A percentile compares a stretch with the other conserved stretches of the same genome.
Conservation (phyloP, 2,113 vertebrate genomes). For the Xyrauchen texanus region DNA sequence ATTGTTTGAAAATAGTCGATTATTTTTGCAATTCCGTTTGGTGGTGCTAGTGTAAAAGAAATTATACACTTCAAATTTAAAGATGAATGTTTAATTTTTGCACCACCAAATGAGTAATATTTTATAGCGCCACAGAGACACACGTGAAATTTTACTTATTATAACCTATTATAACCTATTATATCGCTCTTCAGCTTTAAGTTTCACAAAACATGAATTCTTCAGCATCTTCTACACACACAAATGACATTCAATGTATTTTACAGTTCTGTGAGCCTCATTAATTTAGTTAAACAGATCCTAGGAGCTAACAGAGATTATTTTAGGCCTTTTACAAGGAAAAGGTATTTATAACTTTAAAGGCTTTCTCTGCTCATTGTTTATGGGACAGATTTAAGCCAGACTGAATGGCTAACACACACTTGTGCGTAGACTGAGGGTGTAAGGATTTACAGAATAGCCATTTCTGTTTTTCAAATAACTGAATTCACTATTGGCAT, state of each 20-base stretch:
- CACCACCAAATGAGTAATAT: no score
- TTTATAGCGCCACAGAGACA: no score
- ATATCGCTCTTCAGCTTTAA: no score
- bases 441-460: slow-evolving; percentile 36
- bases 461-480: slow-evolving; percentile 70
- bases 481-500: slow-evolving; percentile 51
- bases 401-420: slow-evolving; percentile 49
- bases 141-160: no score
- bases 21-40: no score
- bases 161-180: no score
- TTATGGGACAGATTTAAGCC: slow-evolving; percentile 58
- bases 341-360: slow-evolving; percentile 60
- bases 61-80: no score
- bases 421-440: slow-evolving; percentile 32
- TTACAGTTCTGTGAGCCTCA: background rate
- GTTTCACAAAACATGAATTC: no score
- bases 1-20: no score
- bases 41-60: no score
- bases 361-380: slow-evolving; percentile 45
- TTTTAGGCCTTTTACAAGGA: slow-evolving; percentile 52
- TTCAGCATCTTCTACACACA: no score
- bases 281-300: background rate
- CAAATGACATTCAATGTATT: background rate
- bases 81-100: no score
- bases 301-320: slow-evolving; percentile 27